A percentile compares a stretch with the other conserved stretches of the same genome.
Conservation (phyloP, 2,113 vertebrate species). For the Prolemur simus region DNA sequence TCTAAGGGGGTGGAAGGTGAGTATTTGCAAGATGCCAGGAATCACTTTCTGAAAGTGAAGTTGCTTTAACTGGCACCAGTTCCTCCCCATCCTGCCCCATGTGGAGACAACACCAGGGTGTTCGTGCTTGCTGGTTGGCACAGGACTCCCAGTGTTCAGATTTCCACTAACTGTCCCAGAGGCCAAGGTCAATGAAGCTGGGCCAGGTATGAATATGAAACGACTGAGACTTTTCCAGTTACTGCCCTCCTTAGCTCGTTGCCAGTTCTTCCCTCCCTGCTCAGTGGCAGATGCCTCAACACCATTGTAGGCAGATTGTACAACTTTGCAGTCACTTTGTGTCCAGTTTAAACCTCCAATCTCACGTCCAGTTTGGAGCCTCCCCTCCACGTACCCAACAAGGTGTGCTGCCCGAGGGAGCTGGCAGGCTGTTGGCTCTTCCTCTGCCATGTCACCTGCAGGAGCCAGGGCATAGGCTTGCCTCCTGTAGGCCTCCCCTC, state of each 20-base stretch:
- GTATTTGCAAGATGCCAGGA: neutral
- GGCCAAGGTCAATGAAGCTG: neutral
- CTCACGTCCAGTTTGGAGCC: neutral
- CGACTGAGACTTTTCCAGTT: neutral
- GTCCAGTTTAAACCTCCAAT: neutral
- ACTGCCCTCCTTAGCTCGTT: neutral
- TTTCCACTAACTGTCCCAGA: neutral
- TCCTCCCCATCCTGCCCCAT: accelerated
- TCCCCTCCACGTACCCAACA: accelerated
- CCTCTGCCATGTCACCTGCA: accelerated
- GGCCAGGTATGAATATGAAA: neutral
- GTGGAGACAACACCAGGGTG: neutral
- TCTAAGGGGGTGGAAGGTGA: neutral
- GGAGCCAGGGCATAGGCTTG: neutral
- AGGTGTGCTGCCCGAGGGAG: neutral
- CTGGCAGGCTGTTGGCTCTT: neutral
- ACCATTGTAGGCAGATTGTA: neutral
- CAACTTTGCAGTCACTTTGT: neutral
- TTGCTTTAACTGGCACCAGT: neutral
- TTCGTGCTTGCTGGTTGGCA: neutral
- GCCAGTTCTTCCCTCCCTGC: neutral
- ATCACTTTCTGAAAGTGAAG: neutral
- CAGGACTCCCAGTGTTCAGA: accelerated
- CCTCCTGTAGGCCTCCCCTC: too few species aligned
- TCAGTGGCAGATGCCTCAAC: neutral